These are phyloP conservation scores for Salminus brasiliensis DNA, from an alignment of 2,113 vertebrate genomes.

Conservation along the genomic window DNA sequence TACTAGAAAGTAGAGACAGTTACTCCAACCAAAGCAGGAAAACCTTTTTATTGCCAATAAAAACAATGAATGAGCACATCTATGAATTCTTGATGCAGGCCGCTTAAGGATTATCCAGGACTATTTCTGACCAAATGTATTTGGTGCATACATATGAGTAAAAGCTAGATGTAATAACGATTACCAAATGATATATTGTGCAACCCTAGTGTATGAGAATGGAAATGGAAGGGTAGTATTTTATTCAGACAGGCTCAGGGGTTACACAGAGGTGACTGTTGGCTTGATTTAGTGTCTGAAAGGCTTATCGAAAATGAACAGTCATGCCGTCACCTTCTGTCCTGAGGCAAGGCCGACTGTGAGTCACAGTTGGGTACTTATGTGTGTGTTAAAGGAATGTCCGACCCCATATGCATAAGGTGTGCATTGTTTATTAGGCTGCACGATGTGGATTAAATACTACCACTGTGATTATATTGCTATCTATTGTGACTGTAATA, in stretches of 20 bases:
- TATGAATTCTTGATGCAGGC: too few species aligned
- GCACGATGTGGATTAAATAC: neutral
- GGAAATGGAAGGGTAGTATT: neutral
- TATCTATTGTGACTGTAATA: neutral
- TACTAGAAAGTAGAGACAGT: too few species aligned
- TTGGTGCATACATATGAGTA: too few species aligned
- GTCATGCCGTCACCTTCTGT: slow-evolving; percentile 10
- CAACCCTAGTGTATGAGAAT: too few species aligned
- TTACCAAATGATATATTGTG: too few species aligned
- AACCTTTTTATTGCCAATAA: too few species aligned
- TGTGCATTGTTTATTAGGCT: neutral
- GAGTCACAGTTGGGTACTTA: neutral
- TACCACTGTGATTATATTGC: neutral
- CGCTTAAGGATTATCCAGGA: too few species aligned
- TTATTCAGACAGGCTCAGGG: slow-evolving; percentile 8
- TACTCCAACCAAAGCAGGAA: too few species aligned
- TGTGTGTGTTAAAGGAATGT: neutral
- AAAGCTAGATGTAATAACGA: too few species aligned
- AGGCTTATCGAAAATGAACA: slow-evolving; percentile 3
- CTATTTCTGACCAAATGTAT: too few species aligned
- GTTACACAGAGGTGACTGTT: slow-evolving; percentile 40
- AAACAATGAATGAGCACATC: too few species aligned
- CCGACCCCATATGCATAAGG: too few species aligned
- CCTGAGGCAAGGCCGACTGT: neutral
- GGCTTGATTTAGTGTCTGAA: slow-evolving; percentile 50